Conservation (phyloP, 2,888 invertebrate genomes). For the Ectropis crepuscularia region DNA sequence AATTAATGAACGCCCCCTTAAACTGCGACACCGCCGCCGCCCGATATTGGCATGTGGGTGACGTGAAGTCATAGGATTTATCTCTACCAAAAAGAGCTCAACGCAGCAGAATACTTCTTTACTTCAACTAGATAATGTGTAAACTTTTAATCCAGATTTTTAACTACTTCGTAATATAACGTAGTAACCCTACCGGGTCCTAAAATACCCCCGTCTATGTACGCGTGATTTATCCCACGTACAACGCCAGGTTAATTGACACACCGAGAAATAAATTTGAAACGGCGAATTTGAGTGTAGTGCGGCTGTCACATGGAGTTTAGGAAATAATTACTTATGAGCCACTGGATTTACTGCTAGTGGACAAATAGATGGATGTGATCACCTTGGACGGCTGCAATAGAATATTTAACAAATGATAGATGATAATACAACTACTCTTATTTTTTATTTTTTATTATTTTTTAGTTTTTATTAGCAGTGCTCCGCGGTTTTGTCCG, state of each 20-base stretch:
- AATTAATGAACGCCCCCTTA: no score
- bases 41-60: no score
- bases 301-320: slow-evolving; percentile 50
- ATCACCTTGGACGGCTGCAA: neutral
- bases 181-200: slow-evolving; percentile 22
- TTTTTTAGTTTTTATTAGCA: neutral
- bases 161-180: neutral
- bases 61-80: no score
- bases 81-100: no score
- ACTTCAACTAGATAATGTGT: no score
- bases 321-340: slow-evolving; percentile 58
- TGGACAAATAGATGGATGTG: slow-evolving; percentile 4
- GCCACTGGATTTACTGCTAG: slow-evolving; percentile 32
- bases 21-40: no score
- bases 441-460: no score
- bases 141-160: neutral
- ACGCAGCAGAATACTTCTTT: no score
- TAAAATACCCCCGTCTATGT: slow-evolving; percentile 40
- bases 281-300: slow-evolving; percentile 54
- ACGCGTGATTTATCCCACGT: slow-evolving; percentile 54
- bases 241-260: slow-evolving; percentile 63
- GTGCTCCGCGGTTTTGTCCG: no score
- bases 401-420: no score
- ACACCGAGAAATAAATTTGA: slow-evolving; percentile 61
- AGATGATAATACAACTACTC: neutral